Percentiles rank a stretch among this genome's conserved stretches.
Evolutionary conservation across 2,888 invertebrate genomes (phyloP).

Genomic region (Ophion obscuratus): DNA sequence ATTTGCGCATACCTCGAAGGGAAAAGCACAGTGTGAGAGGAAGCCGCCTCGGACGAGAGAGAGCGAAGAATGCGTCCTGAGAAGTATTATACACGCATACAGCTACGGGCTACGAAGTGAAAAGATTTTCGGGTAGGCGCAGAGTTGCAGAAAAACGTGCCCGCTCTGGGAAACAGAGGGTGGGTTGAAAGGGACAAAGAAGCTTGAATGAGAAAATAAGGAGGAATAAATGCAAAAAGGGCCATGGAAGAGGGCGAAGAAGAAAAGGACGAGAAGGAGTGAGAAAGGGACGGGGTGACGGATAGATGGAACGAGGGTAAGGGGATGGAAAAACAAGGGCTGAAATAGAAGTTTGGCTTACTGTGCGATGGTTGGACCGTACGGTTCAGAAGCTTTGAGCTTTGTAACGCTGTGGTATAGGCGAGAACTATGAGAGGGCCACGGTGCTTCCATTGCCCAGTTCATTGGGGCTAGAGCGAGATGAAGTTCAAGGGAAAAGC

Average conservation of each 20-base stretch:
- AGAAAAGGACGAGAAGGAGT: too few relatives aligned
- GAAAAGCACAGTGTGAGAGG: too few relatives aligned
- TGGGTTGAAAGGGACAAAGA: not conserved
- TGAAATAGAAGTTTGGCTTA: conserved; percentile 78
- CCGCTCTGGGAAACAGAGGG: not conserved
- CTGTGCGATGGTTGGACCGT: conserved; percentile 82
- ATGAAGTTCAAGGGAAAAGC: conserved; percentile 68
- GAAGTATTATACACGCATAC: conserved; percentile 20
- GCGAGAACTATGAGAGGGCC: conserved; percentile 66
- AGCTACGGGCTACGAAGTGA: conserved; percentile 50
- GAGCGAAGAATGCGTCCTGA: too few relatives aligned
- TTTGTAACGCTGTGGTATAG: conserved; percentile 75
- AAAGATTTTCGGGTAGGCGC: conserved; percentile 29
- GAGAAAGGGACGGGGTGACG: too few relatives aligned
- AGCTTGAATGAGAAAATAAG: not conserved
- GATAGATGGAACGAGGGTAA: too few relatives aligned
- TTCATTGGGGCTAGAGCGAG: conserved; percentile 55
- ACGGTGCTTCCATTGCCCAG: conserved; percentile 57
- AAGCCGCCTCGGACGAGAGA: too few relatives aligned
- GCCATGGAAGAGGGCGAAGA: conserved; percentile 77
- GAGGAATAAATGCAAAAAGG: conserved; percentile 57
- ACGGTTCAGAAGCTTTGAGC: conserved; percentile 83
- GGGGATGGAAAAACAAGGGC: too few relatives aligned
- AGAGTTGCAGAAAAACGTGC: not conserved
- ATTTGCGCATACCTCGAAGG: too few relatives aligned